Evolutionary conservation across 2,113 vertebrate species (phyloP), one percentile per base, ranked within the genome.

Genomic region (Nymphicus hollandicus): DNA sequence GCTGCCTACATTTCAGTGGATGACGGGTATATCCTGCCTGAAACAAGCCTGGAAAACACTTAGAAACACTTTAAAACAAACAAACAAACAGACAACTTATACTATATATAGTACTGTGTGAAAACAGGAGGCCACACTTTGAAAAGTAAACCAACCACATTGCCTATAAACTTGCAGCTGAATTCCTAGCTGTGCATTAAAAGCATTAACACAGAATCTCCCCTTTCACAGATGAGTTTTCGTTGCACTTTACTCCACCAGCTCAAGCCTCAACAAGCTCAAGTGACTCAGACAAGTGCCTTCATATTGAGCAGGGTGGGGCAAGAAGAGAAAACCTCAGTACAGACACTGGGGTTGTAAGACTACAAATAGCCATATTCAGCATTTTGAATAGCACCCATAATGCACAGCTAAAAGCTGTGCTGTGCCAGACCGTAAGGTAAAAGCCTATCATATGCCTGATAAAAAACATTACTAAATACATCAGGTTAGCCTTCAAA

Each of bases 191-290:
- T 72, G 41, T 44, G 11, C 53, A 24, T 39, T 35, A 43, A 16
- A 52, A 55, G 9, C 49, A 20, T 5, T n/a, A 72, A 27, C 31
- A 43, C 14, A 63, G 70, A 50, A 72, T 65, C 66, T 87, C 58
- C 25, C n/a, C 31, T 72, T 43, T 70, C 43, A 56, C 1, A 39
- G 33, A 35, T 9, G 55, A 66, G 33, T 49, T 86, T 66, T 66
- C 60, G 20, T 1, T 22, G 74, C 47, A 65, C 68, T 86, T 61
- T 18, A 56, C 19, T 89, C 28, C 50, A 83, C 41, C 74, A 68
- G 68, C 74, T 95, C 93, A 97, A 95, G 93, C 72, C 95, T 74
- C 88, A 77, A 95, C 95, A 96, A 58, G 94, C 61, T 86, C 43
- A 19, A 74, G 64, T 39, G 56, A 92, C 72, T 94, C 10, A 9